phyloP scores from a whole-genome alignment of 2,797 vertebrate genomes.

The Chiloscyllium punctatum region DNA sequence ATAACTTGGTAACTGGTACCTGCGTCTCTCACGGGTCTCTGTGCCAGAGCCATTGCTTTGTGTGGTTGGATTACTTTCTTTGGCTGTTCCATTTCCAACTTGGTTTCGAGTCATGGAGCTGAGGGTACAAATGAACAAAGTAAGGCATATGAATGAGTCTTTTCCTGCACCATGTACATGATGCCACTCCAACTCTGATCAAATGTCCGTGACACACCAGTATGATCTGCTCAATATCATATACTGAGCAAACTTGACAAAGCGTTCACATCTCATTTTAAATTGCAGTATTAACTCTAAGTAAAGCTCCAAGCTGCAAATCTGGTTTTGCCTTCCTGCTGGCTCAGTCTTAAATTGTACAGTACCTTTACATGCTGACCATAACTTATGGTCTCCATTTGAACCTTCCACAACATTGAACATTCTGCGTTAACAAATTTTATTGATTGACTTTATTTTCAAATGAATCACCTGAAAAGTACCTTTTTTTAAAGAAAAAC shows the following conservation, averaged over 20 bases:
- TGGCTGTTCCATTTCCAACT: slow-evolving; percentile 58
- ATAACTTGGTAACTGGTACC: slow-evolving; percentile 48
- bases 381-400: background rate
- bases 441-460: background rate
- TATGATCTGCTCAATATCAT: slow-evolving; percentile 13
- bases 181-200: background rate
- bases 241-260: background rate
- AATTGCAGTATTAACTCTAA: background rate
- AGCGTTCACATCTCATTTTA: background rate
- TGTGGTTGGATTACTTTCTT: slow-evolving; percentile 53
- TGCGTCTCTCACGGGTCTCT: slow-evolving; percentile 71
- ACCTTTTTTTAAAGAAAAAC: background rate
- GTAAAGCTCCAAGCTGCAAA: background rate
- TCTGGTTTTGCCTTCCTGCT: background rate
- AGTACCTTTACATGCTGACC: background rate
- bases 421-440: background rate
- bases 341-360: background rate
- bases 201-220: background rate
- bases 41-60: slow-evolving; percentile 51
- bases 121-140: background rate
- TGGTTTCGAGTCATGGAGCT: slow-evolving; percentile 19
- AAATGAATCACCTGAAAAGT: background rate
- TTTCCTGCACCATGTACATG: background rate
- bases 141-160: background rate
- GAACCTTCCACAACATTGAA: background rate